Conservation (phyloP, 2,113 vertebrate genomes). For the Cyphomyrus discorhynchus region DNA sequence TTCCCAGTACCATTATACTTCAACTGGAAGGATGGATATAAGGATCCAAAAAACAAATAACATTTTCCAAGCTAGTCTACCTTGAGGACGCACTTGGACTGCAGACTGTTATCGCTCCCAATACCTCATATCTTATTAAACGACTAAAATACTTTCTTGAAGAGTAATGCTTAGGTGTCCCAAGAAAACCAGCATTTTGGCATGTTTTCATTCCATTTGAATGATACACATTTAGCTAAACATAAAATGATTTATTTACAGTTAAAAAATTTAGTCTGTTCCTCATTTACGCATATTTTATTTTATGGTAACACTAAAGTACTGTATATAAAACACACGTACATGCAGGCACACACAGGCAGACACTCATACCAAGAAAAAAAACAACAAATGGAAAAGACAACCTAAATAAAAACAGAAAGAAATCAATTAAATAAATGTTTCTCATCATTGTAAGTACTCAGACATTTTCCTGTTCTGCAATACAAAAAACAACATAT, state of each 20-base stretch:
- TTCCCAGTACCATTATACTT: background rate
- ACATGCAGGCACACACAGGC: constrained; percentile 30
- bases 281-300: constrained; percentile 40
- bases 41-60: background rate
- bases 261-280: constrained; percentile 40
- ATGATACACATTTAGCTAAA: constrained; percentile 24
- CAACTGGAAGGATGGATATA: background rate
- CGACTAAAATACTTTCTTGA: background rate
- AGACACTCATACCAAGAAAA: constrained; percentile 7
- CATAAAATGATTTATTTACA: constrained; percentile 50
- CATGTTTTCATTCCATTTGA: background rate
- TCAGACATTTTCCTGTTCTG: constrained; percentile 40
- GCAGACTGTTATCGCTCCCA: background rate
- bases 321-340: constrained; percentile 22
- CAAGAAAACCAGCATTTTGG: background rate
- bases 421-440: constrained; percentile 34
- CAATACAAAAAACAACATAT: constrained; percentile 38
- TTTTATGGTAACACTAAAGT: constrained; percentile 24
- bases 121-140: background rate
- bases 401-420: constrained; percentile 34
- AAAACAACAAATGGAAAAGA: constrained; percentile 21
- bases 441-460: constrained; percentile 38
- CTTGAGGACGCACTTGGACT: background rate
- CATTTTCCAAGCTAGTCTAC: background rate
- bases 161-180: background rate